These are phyloP conservation scores for Fopius arisanus DNA, from an alignment of 1,140 invertebrate species.

Conservation along the genomic window DNA sequence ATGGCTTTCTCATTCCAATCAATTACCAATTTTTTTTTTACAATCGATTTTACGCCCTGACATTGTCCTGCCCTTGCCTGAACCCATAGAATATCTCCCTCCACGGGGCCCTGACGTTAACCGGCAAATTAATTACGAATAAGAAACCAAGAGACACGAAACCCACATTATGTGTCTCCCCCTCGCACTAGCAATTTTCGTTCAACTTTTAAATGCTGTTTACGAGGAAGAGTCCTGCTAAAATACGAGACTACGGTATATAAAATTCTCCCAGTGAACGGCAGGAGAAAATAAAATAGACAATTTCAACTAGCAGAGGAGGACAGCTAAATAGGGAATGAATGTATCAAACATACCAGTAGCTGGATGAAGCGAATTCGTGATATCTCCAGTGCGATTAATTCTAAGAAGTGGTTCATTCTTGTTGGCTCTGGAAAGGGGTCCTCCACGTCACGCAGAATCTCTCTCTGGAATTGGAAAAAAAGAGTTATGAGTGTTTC, in stretches of 20 bases:
- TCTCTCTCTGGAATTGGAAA: not conserved
- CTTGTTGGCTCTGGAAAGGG: constrained; percentile 2
- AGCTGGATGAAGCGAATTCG: constrained; percentile 16
- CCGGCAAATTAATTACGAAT: constrained; percentile 45
- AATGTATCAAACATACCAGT: not conserved
- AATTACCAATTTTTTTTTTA: too few relatives aligned
- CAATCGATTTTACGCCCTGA: too few relatives aligned
- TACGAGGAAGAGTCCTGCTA: constrained; percentile 6
- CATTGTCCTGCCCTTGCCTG: not conserved
- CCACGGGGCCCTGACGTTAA: constrained; percentile 1
- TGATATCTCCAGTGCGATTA: constrained; percentile 18
- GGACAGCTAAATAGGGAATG: not conserved
- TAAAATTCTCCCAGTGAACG: not conserved
- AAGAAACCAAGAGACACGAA: constrained; percentile 40
- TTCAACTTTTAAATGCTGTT: constrained; percentile 39
- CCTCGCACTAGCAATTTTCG: constrained; percentile 23
- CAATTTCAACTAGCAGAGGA: not conserved
- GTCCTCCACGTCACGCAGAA: not conserved
- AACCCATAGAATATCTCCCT: not conserved
- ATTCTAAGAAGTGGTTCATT: not conserved
- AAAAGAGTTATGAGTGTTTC: too few relatives aligned
- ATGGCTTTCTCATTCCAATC: too few relatives aligned
- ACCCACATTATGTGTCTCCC: constrained; percentile 39
- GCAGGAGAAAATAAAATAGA: constrained; percentile 7
- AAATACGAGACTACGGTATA: not conserved